Evolutionary conservation across 1,140 invertebrate species (phyloP).

Genomic region (Drosophila nasuta): DNA sequence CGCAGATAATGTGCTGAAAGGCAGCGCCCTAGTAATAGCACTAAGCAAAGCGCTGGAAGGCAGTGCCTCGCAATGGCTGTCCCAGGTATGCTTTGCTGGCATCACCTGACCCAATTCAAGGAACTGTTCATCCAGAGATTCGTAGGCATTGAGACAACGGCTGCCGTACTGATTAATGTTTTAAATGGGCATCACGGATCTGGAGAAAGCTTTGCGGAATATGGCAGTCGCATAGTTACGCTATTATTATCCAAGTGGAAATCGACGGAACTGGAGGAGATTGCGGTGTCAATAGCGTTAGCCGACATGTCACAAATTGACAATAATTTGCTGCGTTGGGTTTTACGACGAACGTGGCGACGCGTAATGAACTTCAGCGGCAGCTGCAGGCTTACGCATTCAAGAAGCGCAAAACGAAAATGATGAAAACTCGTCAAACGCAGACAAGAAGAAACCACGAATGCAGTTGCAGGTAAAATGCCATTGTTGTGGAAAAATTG

Average conservation of each 20-base stretch:
- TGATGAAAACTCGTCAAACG: too few species aligned
- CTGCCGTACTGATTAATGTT: conserved; percentile 7
- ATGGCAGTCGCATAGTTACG: conserved; percentile 14
- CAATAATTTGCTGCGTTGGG: conserved; percentile 26
- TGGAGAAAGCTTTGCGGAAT: conserved; percentile 11
- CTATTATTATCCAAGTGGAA: conserved; percentile 22
- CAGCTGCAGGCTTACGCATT: conserved; percentile 21
- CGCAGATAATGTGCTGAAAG: background rate
- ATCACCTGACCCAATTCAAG: conserved; percentile 7
- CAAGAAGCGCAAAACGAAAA: conserved; percentile 2
- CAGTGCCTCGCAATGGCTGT: background rate
- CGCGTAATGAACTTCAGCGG: conserved; percentile 28
- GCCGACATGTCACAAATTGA: background rate
- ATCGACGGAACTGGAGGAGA: conserved; percentile 22
- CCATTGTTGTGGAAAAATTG: conserved; percentile 18
- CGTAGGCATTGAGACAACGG: background rate
- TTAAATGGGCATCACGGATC: conserved; percentile 13
- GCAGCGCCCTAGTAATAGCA: background rate
- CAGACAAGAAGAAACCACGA: too few species aligned
- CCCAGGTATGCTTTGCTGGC: conserved; percentile 1
- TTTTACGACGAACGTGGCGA: conserved; percentile 6
- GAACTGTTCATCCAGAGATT: background rate
- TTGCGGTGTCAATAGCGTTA: conserved; percentile 22
- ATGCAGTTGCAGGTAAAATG: conserved; percentile 15
- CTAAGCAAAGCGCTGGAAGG: background rate